Conservation (phyloP, 2,888 invertebrate genomes). For the Ptychoptera contaminata region DNA sequence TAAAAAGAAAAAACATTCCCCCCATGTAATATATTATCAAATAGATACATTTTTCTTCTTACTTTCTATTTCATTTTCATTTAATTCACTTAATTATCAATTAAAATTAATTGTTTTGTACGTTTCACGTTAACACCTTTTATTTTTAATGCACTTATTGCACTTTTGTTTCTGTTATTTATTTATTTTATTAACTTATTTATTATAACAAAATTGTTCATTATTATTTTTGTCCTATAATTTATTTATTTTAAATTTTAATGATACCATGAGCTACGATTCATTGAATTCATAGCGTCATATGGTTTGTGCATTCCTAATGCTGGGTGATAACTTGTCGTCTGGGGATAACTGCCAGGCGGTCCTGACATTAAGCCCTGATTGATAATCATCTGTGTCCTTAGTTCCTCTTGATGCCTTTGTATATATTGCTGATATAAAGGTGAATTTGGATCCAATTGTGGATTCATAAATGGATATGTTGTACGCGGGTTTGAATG, state of each 20-base stretch:
- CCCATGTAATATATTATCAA: neutral
- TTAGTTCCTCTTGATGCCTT: constrained; percentile 44
- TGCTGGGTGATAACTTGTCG: constrained; percentile 39
- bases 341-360: constrained; percentile 36
- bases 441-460: constrained; percentile 45
- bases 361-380: constrained; percentile 29
- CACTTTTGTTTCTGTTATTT: too few species aligned
- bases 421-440: constrained; percentile 59
- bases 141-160: too few species aligned
- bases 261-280: constrained; percentile 53
- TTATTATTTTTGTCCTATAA: neutral
- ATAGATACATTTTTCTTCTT: too few species aligned
- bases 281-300: constrained; percentile 40
- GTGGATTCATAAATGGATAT: constrained; percentile 43
- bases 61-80: too few species aligned
- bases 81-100: too few species aligned
- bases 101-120: too few species aligned
- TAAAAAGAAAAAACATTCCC: neutral
- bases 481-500: constrained; percentile 41
- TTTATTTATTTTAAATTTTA: neutral
- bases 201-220: neutral
- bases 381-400: constrained; percentile 40
- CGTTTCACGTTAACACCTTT: too few species aligned
- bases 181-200: neutral
- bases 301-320: constrained; percentile 57